Base-by-base conservation (phyloP, 2,888 invertebrate genomes). In the Pheosia gnoma region DNA sequence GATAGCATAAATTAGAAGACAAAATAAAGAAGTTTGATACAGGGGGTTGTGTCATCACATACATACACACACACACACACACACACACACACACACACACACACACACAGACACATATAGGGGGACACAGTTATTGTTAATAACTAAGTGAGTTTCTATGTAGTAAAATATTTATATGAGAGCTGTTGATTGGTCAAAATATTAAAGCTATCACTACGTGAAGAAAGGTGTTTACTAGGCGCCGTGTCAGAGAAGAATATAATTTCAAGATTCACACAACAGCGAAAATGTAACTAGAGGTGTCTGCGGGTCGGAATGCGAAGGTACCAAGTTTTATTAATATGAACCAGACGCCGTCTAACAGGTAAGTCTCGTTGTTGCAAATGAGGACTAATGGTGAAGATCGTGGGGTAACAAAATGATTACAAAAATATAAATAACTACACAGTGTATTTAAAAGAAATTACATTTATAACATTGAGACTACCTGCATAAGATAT, bases 291-390 rank as follows among this genome's bases (percentile, higher is more conserved):
- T 55, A 54, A 53, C 58, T 13, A 58, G 53, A 39, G n/a, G 10
- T 36, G 47, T 55, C 54, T 45, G 41, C 53, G 57, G 45, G 61
- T 36, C 38, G 57, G 57, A 45, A 56, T 71, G 66, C 63, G 62
- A 53, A 63, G 53, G 54, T 68, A 60, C 70, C 65, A 75, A 72
- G 68, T 65, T 70, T 69, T 81, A 81, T 79, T 77, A 76, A 80
- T 79, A 81, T 72, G 72, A 60, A 61, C 62, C 66, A 69, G 72
- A 72, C 77, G 69, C 61, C 75, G 75, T 72, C 74, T 76, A 78
- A 76, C 79, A 78, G 77, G 73, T 77, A 75, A 75, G 72, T 62
- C 68, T 61, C 74, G 67, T 57, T 56, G 56, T 56, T 56, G 59
- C 61, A 60, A 66, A 67, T 47, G 65, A 58, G 54, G 58, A 63